These are phyloP conservation scores for Emydoidea blandingii DNA, from an alignment of 2,797 vertebrate species.

Conservation along the genomic window DNA sequence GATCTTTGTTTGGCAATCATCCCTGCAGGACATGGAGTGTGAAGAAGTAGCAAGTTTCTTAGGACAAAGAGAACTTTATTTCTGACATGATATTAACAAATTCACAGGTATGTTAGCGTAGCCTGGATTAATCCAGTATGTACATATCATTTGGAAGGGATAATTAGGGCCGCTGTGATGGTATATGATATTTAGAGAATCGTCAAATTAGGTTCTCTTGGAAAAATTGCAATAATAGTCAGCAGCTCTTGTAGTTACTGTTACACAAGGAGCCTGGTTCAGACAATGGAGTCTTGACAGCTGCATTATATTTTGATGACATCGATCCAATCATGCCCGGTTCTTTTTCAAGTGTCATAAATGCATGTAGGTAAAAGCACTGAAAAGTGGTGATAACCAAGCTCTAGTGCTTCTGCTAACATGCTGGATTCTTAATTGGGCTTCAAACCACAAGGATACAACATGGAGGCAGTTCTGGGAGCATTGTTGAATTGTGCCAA, in stretches of 20 bases:
- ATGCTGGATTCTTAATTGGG: neutral
- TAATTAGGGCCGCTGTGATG: neutral
- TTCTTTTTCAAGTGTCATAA: neutral
- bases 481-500: neutral
- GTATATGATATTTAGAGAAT: neutral
- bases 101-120: neutral
- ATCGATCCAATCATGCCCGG: neutral
- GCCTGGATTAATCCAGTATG: neutral
- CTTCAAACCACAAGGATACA: neutral
- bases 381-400: neutral
- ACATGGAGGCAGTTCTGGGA: neutral
- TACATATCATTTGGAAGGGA: neutral
- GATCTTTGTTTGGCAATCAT: neutral
- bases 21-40: rapidly evolving
- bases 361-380: neutral
- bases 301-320: neutral
- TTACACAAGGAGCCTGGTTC: neutral
- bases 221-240: neutral
- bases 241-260: neutral
- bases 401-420: neutral
- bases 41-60: neutral
- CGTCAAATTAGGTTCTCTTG: neutral
- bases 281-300: neutral
- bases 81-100: neutral
- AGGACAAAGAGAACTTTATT: neutral